Evolutionary conservation across 2,113 vertebrate species (phyloP).

Genomic region (Thymallus thymallus): DNA sequence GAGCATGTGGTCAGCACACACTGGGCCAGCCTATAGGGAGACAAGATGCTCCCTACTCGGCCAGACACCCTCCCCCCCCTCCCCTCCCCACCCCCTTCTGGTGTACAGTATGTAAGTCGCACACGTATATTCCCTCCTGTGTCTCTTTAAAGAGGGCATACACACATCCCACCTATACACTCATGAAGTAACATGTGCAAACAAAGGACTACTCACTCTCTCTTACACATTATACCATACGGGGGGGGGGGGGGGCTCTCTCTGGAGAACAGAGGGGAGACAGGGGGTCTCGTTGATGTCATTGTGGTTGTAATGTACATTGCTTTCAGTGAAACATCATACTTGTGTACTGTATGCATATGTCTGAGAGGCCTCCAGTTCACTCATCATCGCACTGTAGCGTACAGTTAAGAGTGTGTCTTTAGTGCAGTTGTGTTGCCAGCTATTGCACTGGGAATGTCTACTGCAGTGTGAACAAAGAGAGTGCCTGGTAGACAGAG

Average conservation of each 20-base stretch:
- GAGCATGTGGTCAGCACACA: not conserved
- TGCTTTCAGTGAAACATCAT: not conserved
- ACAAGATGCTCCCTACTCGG: too few species aligned
- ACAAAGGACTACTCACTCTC: not conserved
- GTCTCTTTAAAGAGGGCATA: not conserved
- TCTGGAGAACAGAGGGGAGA: not conserved
- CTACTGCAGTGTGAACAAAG: not conserved
- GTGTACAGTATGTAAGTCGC: too few species aligned
- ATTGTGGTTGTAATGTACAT: not conserved
- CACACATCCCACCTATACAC: not conserved
- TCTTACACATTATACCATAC: slow-evolving; percentile 1
- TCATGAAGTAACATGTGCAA: not conserved
- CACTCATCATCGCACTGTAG: too few species aligned
- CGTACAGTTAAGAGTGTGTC: too few species aligned
- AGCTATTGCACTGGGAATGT: not conserved
- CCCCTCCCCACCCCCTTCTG: too few species aligned
- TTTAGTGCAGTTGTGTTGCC: not conserved
- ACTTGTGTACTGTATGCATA: not conserved
- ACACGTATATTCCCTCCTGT: not conserved
- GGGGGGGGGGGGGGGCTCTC: not conserved
- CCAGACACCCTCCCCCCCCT: too few species aligned
- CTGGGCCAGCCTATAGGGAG: not conserved
- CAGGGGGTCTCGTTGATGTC: not conserved
- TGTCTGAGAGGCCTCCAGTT: not conserved
- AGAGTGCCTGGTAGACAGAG: not conserved